These are phyloP conservation scores for Aurelia coerulea DNA, from an alignment of 30 jellyfish, hydroid and myxozoan genomes.

Conservation along the genomic window DNA sequence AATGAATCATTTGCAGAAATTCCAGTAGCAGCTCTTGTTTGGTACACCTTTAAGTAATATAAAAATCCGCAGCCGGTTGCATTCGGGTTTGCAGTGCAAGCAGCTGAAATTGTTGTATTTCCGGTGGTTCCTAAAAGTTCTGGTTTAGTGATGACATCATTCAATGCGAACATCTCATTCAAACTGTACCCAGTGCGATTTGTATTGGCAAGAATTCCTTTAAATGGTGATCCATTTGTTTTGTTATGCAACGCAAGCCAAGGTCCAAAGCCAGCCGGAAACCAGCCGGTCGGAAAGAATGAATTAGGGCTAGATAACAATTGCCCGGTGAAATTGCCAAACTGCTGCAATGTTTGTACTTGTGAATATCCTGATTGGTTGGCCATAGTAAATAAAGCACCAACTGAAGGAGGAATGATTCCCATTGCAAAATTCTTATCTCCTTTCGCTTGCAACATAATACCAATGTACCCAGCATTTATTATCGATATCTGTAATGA, in stretches of 20 bases:
- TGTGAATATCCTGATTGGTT: constrained; percentile 7
- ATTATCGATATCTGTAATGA: constrained; percentile 53
- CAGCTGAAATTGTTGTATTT: constrained; percentile 19
- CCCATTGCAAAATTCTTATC: constrained; percentile 47
- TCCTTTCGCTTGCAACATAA: constrained; percentile 58
- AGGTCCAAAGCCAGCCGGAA: constrained; percentile 55
- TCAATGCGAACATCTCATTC: constrained; percentile 66
- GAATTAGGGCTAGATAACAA: constrained; percentile 5
- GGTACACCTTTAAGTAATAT: constrained; percentile 15
- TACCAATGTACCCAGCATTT: constrained; percentile 58
- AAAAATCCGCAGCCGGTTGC: constrained; percentile 69
- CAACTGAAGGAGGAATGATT: constrained; percentile 38
- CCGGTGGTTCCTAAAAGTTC: constrained; percentile 57
- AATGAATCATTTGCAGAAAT: constrained; percentile 6
- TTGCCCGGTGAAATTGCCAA: constrained; percentile 38
- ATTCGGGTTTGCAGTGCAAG: constrained; percentile 50
- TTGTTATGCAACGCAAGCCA: constrained; percentile 44
- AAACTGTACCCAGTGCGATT: constrained; percentile 20
- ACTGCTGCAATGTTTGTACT: neutral
- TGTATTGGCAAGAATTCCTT: constrained; percentile 1
- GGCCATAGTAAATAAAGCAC: constrained; percentile 4
- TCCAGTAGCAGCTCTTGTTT: neutral
- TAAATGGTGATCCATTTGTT: constrained; percentile 14
- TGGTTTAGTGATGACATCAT: constrained; percentile 40
- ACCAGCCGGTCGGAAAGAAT: constrained; percentile 54